phyloP scores from a whole-genome alignment of 1,140 invertebrate genomes.

The Heliothis virescens region DNA sequence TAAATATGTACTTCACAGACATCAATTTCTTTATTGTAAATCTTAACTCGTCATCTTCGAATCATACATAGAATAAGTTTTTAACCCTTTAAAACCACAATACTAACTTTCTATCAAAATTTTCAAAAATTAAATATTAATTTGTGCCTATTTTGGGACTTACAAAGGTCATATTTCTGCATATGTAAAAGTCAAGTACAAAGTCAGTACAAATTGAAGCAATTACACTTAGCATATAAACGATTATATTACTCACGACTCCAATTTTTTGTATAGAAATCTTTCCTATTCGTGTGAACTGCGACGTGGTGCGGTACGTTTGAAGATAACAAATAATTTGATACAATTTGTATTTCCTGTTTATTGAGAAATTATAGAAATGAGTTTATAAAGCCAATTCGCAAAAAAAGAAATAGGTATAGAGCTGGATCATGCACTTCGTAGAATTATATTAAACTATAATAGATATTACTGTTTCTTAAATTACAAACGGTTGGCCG shows the following conservation, averaged over 20 bases:
- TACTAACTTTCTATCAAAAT: background rate
- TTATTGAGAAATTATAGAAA: background rate
- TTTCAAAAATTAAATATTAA: too few species aligned
- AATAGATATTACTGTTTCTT: slow-evolving; percentile 38
- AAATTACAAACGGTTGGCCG: slow-evolving; percentile 33
- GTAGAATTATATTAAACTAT: slow-evolving; percentile 11
- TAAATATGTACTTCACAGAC: too few species aligned
- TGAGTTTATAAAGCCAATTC: background rate
- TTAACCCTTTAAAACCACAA: too few species aligned
- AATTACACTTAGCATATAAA: slow-evolving; percentile 27
- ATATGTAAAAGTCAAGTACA: slow-evolving; percentile 7
- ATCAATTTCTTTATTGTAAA: too few species aligned
- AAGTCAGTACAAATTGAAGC: slow-evolving; percentile 10
- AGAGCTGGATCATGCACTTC: background rate
- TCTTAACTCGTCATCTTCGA: too few species aligned
- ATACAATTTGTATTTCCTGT: background rate
- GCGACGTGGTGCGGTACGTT: background rate
- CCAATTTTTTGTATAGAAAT: background rate
- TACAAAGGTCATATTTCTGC: background rate
- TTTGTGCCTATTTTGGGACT: too few species aligned
- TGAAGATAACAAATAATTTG: slow-evolving; percentile 5
- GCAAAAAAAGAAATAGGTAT: background rate
- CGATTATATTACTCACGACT: background rate
- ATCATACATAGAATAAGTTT: too few species aligned
- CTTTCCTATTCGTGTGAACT: background rate